Evolutionary conservation across 2,888 invertebrate species (phyloP).

Genomic region (Ellobium chinense): DNA sequence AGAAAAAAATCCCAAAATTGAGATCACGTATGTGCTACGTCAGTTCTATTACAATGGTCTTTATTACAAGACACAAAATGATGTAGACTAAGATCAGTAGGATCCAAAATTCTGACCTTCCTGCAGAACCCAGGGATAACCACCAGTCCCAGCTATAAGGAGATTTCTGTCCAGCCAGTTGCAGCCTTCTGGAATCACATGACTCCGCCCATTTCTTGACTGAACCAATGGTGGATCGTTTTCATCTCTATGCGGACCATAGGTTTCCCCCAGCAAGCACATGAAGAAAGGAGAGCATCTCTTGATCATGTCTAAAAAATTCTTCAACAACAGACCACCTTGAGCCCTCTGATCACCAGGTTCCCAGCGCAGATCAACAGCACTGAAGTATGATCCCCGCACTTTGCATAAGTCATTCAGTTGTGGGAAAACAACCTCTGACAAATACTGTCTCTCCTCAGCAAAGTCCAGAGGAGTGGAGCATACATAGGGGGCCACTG

Average conservation of each 20-base stretch:
- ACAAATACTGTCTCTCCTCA: constrained; percentile 63
- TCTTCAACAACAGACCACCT: constrained; percentile 62
- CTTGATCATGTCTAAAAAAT: constrained; percentile 67
- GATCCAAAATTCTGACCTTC: constrained; percentile 52
- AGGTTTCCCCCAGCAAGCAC: constrained; percentile 75
- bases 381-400: constrained; percentile 70
- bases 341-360: constrained; percentile 59
- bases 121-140: constrained; percentile 74
- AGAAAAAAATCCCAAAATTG: too few relatives aligned
- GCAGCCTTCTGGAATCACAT: not conserved
- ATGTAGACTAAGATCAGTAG: too few relatives aligned
- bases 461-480: constrained; percentile 69
- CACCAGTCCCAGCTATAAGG: constrained; percentile 69
- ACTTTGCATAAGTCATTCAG: constrained; percentile 62
- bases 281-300: constrained; percentile 74
- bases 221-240: not conserved
- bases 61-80: too few relatives aligned
- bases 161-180: constrained; percentile 68
- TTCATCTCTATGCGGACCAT: constrained; percentile 64
- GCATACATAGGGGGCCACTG: constrained; percentile 67
- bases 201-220: not conserved
- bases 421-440: constrained; percentile 67
- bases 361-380: constrained; percentile 72
- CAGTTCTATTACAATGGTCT: too few relatives aligned
- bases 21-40: too few relatives aligned